A percentile compares a stretch with the other conserved stretches of the same genome.
phyloP scores from a whole-genome alignment of 2,888 invertebrate species.

The Drosophila pseudotalamancana region DNA sequence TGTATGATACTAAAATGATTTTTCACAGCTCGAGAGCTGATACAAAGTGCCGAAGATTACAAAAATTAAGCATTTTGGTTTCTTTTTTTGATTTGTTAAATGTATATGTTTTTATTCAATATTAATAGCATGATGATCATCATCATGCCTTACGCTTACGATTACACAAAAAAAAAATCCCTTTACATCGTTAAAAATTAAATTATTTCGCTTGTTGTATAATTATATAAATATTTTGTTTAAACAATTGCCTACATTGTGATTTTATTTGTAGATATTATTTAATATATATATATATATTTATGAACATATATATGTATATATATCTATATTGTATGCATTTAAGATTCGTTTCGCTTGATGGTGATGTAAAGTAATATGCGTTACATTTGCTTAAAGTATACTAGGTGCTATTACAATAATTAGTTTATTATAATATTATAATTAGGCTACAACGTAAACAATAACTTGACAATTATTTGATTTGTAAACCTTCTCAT shows the following conservation, averaged over 20 bases:
- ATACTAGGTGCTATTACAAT: constrained; percentile 69
- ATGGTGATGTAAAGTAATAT: constrained; percentile 68
- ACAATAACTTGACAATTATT: constrained; percentile 49
- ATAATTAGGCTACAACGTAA: constrained; percentile 71
- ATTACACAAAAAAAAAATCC: constrained; percentile 54
- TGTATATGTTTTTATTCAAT: constrained; percentile 23
- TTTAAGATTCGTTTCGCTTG: constrained; percentile 64
- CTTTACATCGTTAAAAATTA: constrained; percentile 59
- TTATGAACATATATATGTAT: constrained; percentile 7
- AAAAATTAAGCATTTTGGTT: constrained; percentile 25
- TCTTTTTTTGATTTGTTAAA: constrained; percentile 3
- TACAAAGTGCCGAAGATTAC: constrained; percentile 43
- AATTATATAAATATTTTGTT: constrained; percentile 64
- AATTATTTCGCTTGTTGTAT: constrained; percentile 58
- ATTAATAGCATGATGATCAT: constrained; percentile 43
- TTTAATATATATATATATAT: constrained; percentile 10
- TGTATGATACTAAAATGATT: constrained; percentile 38
- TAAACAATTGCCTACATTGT: constrained; percentile 70
- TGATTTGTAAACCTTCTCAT: constrained; percentile 38
- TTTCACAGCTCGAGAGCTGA: constrained; percentile 39
- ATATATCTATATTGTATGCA: constrained; percentile 13
- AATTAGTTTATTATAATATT: constrained; percentile 35
- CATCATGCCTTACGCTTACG: constrained; percentile 34
- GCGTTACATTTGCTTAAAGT: constrained; percentile 69
- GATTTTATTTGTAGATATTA: constrained; percentile 21